Conservation (phyloP, 1,140 invertebrate species). For the Polypedilum pembai region DNA sequence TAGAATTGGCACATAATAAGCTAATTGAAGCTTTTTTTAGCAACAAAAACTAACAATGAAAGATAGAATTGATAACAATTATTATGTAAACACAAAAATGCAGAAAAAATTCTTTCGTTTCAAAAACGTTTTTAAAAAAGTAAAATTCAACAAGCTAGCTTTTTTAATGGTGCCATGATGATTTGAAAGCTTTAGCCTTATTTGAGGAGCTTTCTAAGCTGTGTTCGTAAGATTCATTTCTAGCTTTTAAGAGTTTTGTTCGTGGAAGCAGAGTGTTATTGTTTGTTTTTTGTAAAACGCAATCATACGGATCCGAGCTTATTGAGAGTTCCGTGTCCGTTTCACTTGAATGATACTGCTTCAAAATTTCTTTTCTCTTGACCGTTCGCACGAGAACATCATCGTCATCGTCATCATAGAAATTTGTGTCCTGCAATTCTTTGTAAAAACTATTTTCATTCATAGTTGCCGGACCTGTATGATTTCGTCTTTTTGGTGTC, state of each 20-base stretch:
- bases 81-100: background rate
- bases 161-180: slow-evolving; percentile 73
- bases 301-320: slow-evolving; percentile 62
- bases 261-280: slow-evolving; percentile 52
- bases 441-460: slow-evolving; percentile 29
- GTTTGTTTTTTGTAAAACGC: slow-evolving; percentile 47
- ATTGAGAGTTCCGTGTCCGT: slow-evolving; percentile 54
- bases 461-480: background rate
- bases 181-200: slow-evolving; percentile 62
- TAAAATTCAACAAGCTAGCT: background rate
- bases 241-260: slow-evolving; percentile 57
- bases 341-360: slow-evolving; percentile 54
- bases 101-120: background rate
- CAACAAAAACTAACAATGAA: too few relatives aligned
- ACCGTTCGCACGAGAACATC: slow-evolving; percentile 59
- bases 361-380: slow-evolving; percentile 58
- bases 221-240: slow-evolving; percentile 35
- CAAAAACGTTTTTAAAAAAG: background rate
- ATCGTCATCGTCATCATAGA: slow-evolving; percentile 51
- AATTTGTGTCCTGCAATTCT: slow-evolving; percentile 45
- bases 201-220: slow-evolving; percentile 45
- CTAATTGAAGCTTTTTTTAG: too few relatives aligned
- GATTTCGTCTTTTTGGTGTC: slow-evolving; percentile 27
- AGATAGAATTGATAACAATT: background rate
- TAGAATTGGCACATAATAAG: background rate